Evolutionary conservation across 2,113 vertebrate genomes (phyloP).

Genomic region (Erythrocercus mccallii): DNA sequence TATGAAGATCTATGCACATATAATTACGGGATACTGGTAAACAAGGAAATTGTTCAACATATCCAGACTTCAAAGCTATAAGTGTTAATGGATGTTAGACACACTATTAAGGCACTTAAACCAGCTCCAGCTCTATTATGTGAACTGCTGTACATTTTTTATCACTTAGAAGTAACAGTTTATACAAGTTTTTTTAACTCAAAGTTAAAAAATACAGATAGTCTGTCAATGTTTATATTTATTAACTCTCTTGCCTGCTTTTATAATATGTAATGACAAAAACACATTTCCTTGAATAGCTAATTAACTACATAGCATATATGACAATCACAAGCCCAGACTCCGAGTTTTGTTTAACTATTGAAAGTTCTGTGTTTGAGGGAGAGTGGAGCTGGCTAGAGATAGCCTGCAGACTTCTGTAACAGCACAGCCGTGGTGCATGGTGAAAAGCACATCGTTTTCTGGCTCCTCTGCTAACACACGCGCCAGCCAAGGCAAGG

Average conservation of each 20-base stretch:
- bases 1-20: background rate
- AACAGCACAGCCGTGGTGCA: background rate
- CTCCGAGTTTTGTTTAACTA: background rate
- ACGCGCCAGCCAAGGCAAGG: background rate
- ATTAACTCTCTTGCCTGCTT: background rate
- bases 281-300: background rate
- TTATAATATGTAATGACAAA: background rate
- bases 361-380: background rate
- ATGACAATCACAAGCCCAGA: background rate
- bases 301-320: background rate
- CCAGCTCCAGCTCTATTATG: background rate
- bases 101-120: background rate
- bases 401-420: background rate
- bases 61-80: background rate
- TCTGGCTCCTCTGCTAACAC: background rate
- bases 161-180: background rate
- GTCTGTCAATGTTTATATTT: background rate
- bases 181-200: background rate
- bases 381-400: background rate
- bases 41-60: background rate
- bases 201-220: background rate
- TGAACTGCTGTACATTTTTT: background rate
- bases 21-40: background rate
- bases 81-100: background rate
- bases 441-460: fast-evolving